Evolutionary conservation across 2,113 vertebrate genomes (phyloP), one percentile per base, ranked within the genome.

Genomic region (Misgurnus mizolepis): DNA sequence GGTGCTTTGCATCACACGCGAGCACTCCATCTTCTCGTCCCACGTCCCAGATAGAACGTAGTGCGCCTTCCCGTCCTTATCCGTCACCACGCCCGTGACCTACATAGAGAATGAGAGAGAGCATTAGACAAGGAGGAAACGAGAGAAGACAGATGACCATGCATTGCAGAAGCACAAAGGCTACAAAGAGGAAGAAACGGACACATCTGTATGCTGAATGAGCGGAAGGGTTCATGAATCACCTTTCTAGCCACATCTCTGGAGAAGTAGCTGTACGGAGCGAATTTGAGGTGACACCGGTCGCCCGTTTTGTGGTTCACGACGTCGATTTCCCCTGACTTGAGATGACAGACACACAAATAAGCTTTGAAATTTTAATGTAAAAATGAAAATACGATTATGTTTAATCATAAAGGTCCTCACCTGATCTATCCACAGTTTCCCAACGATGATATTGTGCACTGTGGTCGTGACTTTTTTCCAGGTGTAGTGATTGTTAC

Each of bases 391-490:
- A 47, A 47, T 47, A 47, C 45, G 1, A 47, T 0, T 47, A 47
- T 34, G 27, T 34, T 34, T 34, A 34, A 34, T 34, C 27, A 34
- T 34, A 4, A 43, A 50, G 39, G 56, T 12, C 2, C 90, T 89
- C 85, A 97, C 97, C 96, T 99, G 97, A 86, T 99, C 97, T 74
- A 99, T 98, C 97, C 97, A 99, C 67, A 99, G 83, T 85, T 98
- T 99, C 76, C 97, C 97, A 84, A 99, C 97, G 0, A 99, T 99
- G 84, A 99, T 99, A 90, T 99, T 99, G 90, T 99, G 97, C 40
- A 99, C 95, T 0, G 97, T 99, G 22, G 96, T 99, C 0, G 96
- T 99, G 69, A 99, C 97, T 77, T 99, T 99, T 77, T 98, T 98
- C 97, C 97, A 99, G 1, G 95, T 95, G 88, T 99, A 99, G 85